phyloP scores from a whole-genome alignment of 2,797 vertebrate species.

The Phaenicophaeus curvirostris region DNA sequence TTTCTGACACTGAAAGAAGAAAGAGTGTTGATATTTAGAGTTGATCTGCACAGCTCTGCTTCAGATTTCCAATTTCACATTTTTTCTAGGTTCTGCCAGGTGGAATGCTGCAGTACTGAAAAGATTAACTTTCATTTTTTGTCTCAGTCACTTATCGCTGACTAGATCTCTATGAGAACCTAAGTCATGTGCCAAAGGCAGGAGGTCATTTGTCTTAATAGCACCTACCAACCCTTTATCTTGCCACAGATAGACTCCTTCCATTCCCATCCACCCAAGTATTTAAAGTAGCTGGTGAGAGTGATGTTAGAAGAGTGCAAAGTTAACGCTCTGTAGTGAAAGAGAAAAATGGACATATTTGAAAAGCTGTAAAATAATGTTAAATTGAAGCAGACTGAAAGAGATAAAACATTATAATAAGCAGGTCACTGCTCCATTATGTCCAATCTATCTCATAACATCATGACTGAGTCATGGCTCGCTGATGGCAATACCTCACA shows the following conservation, averaged over 20 bases:
- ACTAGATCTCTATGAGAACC: neutral
- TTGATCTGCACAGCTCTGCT: neutral
- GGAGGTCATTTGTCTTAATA: neutral
- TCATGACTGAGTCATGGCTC: neutral
- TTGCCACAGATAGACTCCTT: neutral
- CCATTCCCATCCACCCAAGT: neutral
- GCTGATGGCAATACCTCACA: neutral
- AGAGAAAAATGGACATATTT: neutral
- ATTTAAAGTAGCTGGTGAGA: neutral
- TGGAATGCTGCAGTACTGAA: neutral
- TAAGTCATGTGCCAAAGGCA: neutral
- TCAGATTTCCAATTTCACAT: neutral
- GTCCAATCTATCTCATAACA: neutral
- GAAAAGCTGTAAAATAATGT: neutral
- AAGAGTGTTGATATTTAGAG: neutral
- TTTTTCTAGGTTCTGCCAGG: neutral
- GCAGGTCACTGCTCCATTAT: neutral
- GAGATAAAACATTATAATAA: neutral
- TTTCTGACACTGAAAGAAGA: neutral
- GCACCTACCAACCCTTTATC: neutral
- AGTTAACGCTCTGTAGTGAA: neutral
- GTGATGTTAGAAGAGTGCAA: neutral
- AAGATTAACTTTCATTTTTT: neutral
- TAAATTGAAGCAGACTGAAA: neutral
- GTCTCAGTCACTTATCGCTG: neutral